A percentile compares a stretch with the other conserved stretches of the same genome.
Conservation (phyloP, 2,113 vertebrate species). For the Hucho hucho region DNA sequence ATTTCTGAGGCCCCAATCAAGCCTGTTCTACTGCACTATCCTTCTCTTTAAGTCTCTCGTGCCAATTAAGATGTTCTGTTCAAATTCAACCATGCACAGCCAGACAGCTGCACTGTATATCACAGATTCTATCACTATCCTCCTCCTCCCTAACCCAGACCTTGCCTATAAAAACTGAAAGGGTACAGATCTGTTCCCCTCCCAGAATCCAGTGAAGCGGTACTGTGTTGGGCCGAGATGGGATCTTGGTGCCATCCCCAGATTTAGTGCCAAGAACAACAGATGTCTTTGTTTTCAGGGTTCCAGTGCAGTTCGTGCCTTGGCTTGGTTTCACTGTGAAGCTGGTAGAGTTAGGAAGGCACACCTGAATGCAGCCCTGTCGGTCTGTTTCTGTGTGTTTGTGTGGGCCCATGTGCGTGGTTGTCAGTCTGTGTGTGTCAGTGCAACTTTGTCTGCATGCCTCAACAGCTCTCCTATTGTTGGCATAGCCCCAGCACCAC, state of each 20-base stretch:
- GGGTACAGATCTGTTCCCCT: background rate
- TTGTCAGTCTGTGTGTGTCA: background rate
- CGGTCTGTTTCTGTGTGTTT: background rate
- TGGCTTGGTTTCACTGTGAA: background rate
- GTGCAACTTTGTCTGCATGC: background rate
- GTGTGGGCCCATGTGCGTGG: background rate
- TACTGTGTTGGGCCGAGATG: background rate
- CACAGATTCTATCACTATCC: background rate
- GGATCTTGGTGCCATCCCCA: background rate
- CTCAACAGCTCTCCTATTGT: background rate
- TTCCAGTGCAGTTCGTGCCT: background rate
- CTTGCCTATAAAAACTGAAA: too few species aligned
- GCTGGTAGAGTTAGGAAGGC: background rate
- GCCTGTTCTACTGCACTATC: too few species aligned
- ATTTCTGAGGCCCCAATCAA: too few species aligned
- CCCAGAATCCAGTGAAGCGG: conserved; percentile 5
- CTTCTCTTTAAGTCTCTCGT: too few species aligned
- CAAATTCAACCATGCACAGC: too few species aligned
- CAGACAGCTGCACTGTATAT: too few species aligned
- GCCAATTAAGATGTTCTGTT: too few species aligned
- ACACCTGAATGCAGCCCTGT: background rate
- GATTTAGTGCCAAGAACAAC: conserved; percentile 6
- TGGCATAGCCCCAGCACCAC: too few species aligned
- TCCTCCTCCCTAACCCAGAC: background rate
- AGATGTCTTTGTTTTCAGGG: conserved; percentile 9